A percentile compares a stretch with the other conserved stretches of the same genome.
phyloP scores from a whole-genome alignment of 2,797 vertebrate species.

The Sebastolobus altivelis region DNA sequence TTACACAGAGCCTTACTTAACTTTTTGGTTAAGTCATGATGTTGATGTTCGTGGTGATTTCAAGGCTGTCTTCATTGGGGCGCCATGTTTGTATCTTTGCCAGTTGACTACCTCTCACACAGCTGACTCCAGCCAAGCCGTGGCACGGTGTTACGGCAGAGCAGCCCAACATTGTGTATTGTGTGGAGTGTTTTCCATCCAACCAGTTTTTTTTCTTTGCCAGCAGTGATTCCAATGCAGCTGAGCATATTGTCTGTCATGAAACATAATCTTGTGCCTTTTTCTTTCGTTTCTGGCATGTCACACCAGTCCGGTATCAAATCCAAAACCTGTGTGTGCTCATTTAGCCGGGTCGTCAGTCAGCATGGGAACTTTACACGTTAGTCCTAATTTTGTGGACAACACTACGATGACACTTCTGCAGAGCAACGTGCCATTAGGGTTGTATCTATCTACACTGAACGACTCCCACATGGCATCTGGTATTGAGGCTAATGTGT shows the following conservation, averaged over 20 bases:
- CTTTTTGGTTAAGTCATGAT: conserved; percentile 24
- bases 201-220: not conserved
- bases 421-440: conserved; percentile 1
- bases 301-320: not conserved
- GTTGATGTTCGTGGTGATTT: conserved; percentile 12
- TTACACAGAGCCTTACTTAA: conserved; percentile 5
- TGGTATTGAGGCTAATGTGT: conserved; percentile 47
- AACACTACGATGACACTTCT: not conserved
- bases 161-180: conserved; percentile 31
- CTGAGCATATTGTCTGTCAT: conserved; percentile 3
- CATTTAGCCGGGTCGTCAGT: conserved; percentile 8
- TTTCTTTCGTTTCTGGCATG: not conserved
- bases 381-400: conserved; percentile 41
- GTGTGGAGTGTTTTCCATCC: conserved; percentile 33
- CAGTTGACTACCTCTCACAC: conserved; percentile 10
- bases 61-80: conserved; percentile 6
- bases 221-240: conserved; percentile 14
- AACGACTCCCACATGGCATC: conserved; percentile 38
- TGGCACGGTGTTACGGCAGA: conserved; percentile 12
- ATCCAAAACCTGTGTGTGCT: not conserved
- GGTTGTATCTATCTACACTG: conserved; percentile 23
- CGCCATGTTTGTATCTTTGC: conserved; percentile 1
- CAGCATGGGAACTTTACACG: conserved; percentile 11
- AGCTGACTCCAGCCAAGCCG: conserved; percentile 29
- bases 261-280: not conserved